Evolutionary conservation across 2,888 invertebrate species (phyloP).

Genomic region (Carterocephalus palaemon): DNA sequence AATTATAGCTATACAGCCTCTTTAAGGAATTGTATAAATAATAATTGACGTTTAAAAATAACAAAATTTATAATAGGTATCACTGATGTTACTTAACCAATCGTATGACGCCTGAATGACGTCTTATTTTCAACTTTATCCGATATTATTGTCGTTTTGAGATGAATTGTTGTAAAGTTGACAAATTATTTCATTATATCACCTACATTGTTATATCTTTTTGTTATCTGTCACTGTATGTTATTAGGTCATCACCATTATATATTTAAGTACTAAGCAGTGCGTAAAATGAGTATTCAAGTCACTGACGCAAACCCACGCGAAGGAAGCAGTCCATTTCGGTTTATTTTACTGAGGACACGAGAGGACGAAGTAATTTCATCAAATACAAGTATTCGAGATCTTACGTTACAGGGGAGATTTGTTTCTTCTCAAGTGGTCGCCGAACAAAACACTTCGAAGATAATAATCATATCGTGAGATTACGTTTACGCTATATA

Average conservation of each 20-base stretch:
- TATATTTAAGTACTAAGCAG: too few relatives aligned
- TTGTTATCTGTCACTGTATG: slow-evolving; percentile 4
- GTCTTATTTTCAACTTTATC: too few relatives aligned
- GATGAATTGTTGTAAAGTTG: too few relatives aligned
- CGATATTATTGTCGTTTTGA: too few relatives aligned
- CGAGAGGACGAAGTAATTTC: neutral
- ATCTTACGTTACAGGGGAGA: neutral
- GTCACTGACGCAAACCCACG: neutral
- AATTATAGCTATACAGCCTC: too few relatives aligned
- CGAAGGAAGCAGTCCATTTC: slow-evolving; percentile 2
- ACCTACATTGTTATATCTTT: neutral
- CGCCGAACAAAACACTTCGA: slow-evolving; percentile 26
- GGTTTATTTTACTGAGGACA: neutral
- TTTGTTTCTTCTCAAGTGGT: slow-evolving; percentile 21
- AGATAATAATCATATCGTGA: slow-evolving; percentile 25
- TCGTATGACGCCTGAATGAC: too few relatives aligned
- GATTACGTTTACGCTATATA: slow-evolving; percentile 13
- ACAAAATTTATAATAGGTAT: too few relatives aligned
- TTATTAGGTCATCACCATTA: slow-evolving; percentile 3
- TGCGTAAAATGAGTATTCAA: neutral
- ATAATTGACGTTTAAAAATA: too few relatives aligned
- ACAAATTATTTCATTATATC: too few relatives aligned
- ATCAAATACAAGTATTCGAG: neutral
- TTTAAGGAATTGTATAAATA: too few relatives aligned
- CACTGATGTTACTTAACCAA: too few relatives aligned